Evolutionary conservation across 2,888 invertebrate genomes (phyloP), one percentile per base, ranked within the genome.

Genomic region (Eustalomyia histrio): DNA sequence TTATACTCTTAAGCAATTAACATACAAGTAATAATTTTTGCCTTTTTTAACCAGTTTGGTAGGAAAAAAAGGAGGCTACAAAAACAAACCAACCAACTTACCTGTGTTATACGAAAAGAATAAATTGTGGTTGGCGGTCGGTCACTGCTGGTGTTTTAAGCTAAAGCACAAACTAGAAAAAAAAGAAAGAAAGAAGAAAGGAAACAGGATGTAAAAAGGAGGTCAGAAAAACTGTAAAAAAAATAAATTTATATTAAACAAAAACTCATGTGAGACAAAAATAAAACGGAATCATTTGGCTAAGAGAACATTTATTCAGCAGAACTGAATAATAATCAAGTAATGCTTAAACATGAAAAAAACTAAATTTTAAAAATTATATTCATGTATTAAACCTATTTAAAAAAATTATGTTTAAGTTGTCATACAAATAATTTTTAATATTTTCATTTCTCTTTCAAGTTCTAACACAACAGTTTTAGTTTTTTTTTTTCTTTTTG

Each of bases 51-150:
- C 52, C 65, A 52, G 18, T 12, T 60, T 52, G 29, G 18, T 10
- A 52, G 43, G 24, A 50, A 57, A 18, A 63, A 1, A 0, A 14
- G 33, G 33, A 43, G 9, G 33, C 8, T 35, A 21, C 5, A 18
- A 53, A 43, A 8, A n/a, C n/a, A n/a, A 18, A 16, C 68, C 60
- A 16, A 53, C 18, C 16, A 65, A 55, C 57, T 39, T 53, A 72
- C 78, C 72, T 78, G 65, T 33, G n/a, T 47, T 47, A 47, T 47
- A 47, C 10, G 16, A 55, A 72, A 67, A 58, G 69, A 65, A 78
- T 78, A 78, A 78, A 78, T 78, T 78, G 78, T 50, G 78, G 78
- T 78, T 47, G 39, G 58, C 17, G 78, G 78, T 60, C 65, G 55
- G 72, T 72, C 60, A 67, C 78, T 72, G 67, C 58, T 78, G 78